Base-by-base conservation (phyloP, 2,797 vertebrate genomes). In the Argyrosomus regius region DNA sequence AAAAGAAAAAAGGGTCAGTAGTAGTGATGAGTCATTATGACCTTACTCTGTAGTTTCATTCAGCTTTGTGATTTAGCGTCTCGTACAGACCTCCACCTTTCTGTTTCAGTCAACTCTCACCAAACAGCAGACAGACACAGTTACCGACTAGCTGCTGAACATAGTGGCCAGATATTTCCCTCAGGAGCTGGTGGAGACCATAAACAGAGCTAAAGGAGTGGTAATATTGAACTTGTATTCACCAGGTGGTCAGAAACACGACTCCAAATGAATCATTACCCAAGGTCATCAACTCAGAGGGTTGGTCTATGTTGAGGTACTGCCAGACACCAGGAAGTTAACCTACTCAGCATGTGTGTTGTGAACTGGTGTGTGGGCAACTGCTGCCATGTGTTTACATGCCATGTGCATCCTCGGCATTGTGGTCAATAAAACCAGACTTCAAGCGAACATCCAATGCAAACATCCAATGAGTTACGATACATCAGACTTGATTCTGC, bases 31-130 rank as follows among this genome's bases (percentile, higher is more conserved):
- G 39, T 28, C 39, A 18, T 50, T 20, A n/a, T 16, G 18, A 43
- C 17, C 58, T 72, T 58, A 52, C 17, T 24, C 31, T n/a, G 28
- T n/a, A 72, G 31, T 72, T 17, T 59, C 26, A 22, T 43, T 49
- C 5, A 17, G 14, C 6, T 9, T 39, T 39, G 35, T 39, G 35
- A 39, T 39, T 39, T 39, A 39, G 35, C 35, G 35, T 8, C 1
- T 39, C 31, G 31, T 31, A 31, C 4, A 4, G 10, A n/a, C 16
- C 14, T 0, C 0, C 45, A 70, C 5, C 2, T 28, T 20, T 45
- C 58, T 45, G 45, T 49, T 70, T 35, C 24, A 10, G 13, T 59
- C 59, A 9, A 12, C 13, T 35, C 20, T 48, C 4, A 43, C 20
- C 6, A 26, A 54, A 41, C 31, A 26, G 16, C 9, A 22, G 50